Evolutionary conservation across 1,140 invertebrate species (phyloP).

Genomic region (Nephotettix cincticeps): DNA sequence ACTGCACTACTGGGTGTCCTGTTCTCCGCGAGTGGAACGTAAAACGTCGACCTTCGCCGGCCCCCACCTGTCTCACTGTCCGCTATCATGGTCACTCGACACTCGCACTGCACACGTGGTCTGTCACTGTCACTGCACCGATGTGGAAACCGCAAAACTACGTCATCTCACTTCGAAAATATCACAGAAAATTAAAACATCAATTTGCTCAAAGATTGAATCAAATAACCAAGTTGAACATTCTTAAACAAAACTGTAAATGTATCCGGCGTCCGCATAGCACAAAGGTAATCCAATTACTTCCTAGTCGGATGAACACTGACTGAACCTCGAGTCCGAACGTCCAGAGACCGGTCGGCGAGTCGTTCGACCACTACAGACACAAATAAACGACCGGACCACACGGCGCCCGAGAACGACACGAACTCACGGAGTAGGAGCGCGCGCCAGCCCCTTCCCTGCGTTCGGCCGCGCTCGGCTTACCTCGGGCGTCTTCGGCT

Average conservation of each 20-base stretch:
- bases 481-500: background rate
- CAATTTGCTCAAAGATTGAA: background rate
- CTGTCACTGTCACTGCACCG: no score
- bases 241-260: no score
- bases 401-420: no score
- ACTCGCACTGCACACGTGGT: background rate
- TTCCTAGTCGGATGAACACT: no score
- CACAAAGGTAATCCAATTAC: no score
- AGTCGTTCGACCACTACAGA: background rate
- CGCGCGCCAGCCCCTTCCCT: background rate
- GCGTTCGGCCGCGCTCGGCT: background rate
- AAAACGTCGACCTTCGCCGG: slow-evolving; percentile 53
- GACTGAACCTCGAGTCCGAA: no score
- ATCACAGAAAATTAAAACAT: background rate
- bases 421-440: no score
- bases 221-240: background rate
- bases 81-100: background rate
- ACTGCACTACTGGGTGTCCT: slow-evolving; percentile 39
- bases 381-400: background rate
- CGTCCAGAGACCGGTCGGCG: background rate
- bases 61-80: slow-evolving; percentile 25
- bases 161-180: no score
- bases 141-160: no score
- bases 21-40: slow-evolving; percentile 50
- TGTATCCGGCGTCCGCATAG: no score